Percentiles rank a stretch among this genome's conserved stretches.
Evolutionary conservation across 2,888 invertebrate genomes (phyloP).

Genomic region (Drosophila falleni): DNA sequence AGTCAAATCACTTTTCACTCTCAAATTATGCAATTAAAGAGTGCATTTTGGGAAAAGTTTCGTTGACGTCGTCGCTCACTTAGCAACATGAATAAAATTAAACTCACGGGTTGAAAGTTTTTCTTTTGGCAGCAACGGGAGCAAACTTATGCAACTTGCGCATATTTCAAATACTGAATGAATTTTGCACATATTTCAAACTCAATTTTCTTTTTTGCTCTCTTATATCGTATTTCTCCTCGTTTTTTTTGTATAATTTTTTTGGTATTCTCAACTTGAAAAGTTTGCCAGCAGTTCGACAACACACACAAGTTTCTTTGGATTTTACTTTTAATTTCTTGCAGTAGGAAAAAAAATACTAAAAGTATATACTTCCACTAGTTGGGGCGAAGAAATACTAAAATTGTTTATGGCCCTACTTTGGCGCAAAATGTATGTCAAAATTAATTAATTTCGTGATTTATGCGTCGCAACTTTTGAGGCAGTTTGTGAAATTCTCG

Average conservation of each 20-base stretch:
- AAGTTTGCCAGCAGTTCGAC: conserved; percentile 51
- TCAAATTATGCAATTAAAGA: conserved; percentile 80
- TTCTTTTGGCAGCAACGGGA: conserved; percentile 55
- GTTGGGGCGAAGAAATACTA: conserved; percentile 37
- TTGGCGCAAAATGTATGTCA: conserved; percentile 82
- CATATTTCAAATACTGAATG: conserved; percentile 81
- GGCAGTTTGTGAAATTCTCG: conserved; percentile 14
- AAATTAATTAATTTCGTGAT: conserved; percentile 86
- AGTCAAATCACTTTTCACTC: conserved; percentile 63
- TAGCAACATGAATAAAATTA: conserved; percentile 79
- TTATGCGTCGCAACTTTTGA: conserved; percentile 75
- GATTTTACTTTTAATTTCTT: conserved; percentile 76
- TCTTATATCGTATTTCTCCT: not conserved
- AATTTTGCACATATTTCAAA: conserved; percentile 82
- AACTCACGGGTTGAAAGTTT: conserved; percentile 75
- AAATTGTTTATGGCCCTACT: conserved; percentile 76
- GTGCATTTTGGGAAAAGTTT: conserved; percentile 66
- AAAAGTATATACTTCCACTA: not conserved
- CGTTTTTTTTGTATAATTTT: conserved; percentile 20
- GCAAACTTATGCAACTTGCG: conserved; percentile 67
- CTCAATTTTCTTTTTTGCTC: conserved; percentile 59
- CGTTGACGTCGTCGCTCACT: conserved; percentile 66
- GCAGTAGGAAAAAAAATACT: conserved; percentile 13
- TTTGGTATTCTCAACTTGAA: conserved; percentile 35
- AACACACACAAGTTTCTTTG: conserved; percentile 35